phyloP scores from a whole-genome alignment of 2,888 invertebrate species.

The Drosophila nigritarsus region DNA sequence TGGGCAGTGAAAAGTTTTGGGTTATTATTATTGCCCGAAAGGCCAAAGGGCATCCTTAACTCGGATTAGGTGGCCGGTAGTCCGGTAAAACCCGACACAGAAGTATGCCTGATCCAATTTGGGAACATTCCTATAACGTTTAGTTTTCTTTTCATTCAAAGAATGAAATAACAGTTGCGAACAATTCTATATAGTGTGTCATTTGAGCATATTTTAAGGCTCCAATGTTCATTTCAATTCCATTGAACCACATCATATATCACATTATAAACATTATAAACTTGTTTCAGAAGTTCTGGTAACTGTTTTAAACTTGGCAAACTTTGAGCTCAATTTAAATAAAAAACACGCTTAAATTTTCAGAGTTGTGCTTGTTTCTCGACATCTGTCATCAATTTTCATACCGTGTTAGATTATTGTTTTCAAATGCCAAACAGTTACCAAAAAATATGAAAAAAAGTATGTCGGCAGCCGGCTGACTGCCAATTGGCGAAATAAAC shows the following conservation, averaged over 20 bases:
- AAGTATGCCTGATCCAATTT: constrained; percentile 2
- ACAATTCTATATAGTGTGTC: not conserved
- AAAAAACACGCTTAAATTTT: constrained; percentile 31
- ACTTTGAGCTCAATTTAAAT: constrained; percentile 38
- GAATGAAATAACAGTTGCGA: not conserved
- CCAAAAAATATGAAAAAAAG: not conserved
- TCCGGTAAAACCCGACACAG: constrained; percentile 7
- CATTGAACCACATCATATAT: not conserved
- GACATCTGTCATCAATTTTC: constrained; percentile 19
- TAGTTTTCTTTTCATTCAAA: not conserved
- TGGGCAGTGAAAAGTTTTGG: constrained; percentile 30
- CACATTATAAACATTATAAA: not conserved
- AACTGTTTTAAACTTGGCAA: constrained; percentile 11
- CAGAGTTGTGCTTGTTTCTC: constrained; percentile 7
- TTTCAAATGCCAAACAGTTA: constrained; percentile 4
- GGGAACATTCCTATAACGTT: not conserved
- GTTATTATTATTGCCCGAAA: constrained; percentile 21
- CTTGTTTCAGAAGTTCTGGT: constrained; percentile 2
- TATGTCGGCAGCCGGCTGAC: not conserved
- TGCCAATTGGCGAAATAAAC: constrained; percentile 14
- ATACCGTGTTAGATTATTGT: constrained; percentile 14
- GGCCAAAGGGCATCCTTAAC: constrained; percentile 12
- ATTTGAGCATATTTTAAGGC: not conserved
- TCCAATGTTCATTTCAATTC: not conserved
- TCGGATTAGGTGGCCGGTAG: constrained; percentile 35